Conservation (phyloP, 2,797 vertebrate genomes). For the Pantherophis vulpinus region DNA sequence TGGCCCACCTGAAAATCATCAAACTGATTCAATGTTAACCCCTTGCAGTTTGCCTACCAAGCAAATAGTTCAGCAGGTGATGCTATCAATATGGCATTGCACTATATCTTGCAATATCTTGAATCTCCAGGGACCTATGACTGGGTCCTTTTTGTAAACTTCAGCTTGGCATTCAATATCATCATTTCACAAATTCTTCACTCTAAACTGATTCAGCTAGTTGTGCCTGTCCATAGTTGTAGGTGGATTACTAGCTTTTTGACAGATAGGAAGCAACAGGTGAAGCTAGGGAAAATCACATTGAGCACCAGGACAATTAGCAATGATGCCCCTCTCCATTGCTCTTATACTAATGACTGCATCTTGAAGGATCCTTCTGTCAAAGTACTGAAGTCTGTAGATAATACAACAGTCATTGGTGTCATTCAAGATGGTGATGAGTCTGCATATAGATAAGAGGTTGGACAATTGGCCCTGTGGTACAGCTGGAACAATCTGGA, state of each 20-base stretch:
- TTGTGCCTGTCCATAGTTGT: neutral
- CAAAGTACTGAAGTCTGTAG: no score
- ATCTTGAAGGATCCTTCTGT: no score
- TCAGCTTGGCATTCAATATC: neutral
- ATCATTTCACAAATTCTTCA: neutral
- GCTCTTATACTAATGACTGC: no score
- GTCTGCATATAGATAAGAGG: no score
- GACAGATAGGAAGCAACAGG: neutral
- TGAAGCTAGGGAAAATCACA: neutral
- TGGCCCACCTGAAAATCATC: neutral
- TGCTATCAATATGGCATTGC: neutral
- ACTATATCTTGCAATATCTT: neutral
- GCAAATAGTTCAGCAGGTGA: neutral
- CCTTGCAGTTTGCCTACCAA: neutral
- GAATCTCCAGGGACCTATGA: neutral
- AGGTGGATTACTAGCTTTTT: neutral
- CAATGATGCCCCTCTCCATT: no score
- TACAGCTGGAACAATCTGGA: no score
- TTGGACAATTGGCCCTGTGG: no score
- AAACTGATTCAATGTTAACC: neutral
- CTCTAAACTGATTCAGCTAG: neutral
- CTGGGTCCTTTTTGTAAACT: neutral
- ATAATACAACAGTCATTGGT: no score
- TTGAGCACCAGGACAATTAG: neutral
- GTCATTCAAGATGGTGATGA: no score